Base-by-base conservation (phyloP, 2,888 invertebrate species). In the Chesias legatella region DNA sequence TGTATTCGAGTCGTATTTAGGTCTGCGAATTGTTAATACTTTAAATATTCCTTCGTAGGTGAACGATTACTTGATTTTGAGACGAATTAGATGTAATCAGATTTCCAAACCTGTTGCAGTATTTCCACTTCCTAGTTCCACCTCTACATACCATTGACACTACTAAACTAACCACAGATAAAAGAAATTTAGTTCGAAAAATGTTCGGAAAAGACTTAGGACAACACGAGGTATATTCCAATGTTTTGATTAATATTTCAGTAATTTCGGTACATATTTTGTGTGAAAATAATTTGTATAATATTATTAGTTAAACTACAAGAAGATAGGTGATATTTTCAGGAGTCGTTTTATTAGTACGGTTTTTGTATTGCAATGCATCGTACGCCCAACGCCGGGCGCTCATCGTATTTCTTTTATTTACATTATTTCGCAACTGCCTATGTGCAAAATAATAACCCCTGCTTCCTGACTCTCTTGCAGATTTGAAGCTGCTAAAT, bases 151-250 rank as follows among this genome's bases (percentile, higher is more conserved):
- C n/a, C n/a, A 17, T 17, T 2, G 3, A 2, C 13, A 17, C 13
- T 5, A 17, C 13, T 17, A 17, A 2, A 17, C 13, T 5, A 9
- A n/a, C 33, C 43, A 43, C 34, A 35, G 34, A 35, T 10, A 26
- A 32, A 32, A 22, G 6, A 17, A 3, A 10, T 31, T n/a, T 37
- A 43, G 35, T 32, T 17, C 13, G 13, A 17, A 17, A 13, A 41
- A 38, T 34, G 35, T 44, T 47, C 39, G 10, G 28, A 41, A 44
- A 43, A 26, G 11, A 34, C 27, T 33, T 24, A 33, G 41, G 37
- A 44, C 45, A 54, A 66, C 70, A 70, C 69, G 71, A 71, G 71
- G 71, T 53, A 47, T 60, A 57, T 51, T 60, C 43, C 55, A 61
- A 58, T 71, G 67, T 71, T 71, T 70, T 71, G 60, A 60, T 56